A percentile compares a stretch with the other conserved stretches of the same genome.
These are phyloP conservation scores for Pygocentrus nattereri DNA, from an alignment of 2,797 vertebrate species.

Conservation along the genomic window DNA sequence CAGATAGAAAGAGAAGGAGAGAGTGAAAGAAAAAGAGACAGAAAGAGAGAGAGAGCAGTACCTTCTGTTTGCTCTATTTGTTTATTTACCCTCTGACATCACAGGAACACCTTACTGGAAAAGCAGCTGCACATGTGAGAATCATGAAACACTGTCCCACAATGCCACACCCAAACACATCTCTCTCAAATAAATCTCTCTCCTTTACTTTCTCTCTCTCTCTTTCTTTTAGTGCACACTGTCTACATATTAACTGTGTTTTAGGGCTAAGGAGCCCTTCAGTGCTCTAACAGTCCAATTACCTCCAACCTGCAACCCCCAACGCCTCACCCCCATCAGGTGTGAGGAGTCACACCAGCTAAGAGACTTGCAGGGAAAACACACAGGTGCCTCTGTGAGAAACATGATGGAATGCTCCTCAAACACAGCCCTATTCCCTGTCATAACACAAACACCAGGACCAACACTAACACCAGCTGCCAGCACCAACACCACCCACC, in stretches of 20 bases:
- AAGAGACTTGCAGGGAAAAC: constrained; percentile 27
- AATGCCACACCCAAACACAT: constrained; percentile 2
- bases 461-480: too few species aligned
- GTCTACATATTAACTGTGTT: not conserved
- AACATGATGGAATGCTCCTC: constrained; percentile 34
- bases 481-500: too few species aligned
- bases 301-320: constrained; percentile 3
- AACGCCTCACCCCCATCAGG: constrained; percentile 20
- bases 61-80: constrained; percentile 67
- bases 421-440: not conserved
- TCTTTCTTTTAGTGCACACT: not conserved
- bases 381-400: constrained; percentile 31
- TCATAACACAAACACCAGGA: not conserved
- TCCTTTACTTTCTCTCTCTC: not conserved
- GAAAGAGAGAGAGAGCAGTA: constrained; percentile 31
- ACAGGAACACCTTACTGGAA: constrained; percentile 45
- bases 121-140: constrained; percentile 58
- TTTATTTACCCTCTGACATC: constrained; percentile 79
- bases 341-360: constrained; percentile 38
- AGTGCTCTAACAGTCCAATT: constrained; percentile 42
- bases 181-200: constrained; percentile 5
- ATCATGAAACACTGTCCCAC: constrained; percentile 49
- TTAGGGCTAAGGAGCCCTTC: constrained; percentile 39
- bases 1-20: constrained; percentile 68
- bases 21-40: constrained; percentile 47